Conservation (phyloP, 2,113 vertebrate genomes). For the Eretmodus cyanostictus region DNA sequence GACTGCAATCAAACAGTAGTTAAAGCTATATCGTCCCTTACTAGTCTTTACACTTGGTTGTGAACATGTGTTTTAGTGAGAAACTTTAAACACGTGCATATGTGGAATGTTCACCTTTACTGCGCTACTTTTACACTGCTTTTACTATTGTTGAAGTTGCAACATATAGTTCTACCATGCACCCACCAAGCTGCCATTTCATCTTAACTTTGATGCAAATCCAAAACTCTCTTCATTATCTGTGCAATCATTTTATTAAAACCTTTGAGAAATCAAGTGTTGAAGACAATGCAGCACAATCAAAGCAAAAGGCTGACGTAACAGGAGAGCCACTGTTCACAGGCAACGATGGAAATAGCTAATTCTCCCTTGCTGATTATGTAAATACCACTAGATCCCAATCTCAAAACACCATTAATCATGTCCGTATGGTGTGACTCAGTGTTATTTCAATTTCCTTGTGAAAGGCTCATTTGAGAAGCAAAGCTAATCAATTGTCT, state of each 20-base stretch:
- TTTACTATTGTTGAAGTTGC: not conserved
- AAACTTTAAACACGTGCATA: not conserved
- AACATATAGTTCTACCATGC: not conserved
- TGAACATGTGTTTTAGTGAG: not conserved
- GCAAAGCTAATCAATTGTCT: slow-evolving; percentile 67
- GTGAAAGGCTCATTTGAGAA: slow-evolving; percentile 48
- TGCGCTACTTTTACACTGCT: not conserved
- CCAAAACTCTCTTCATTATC: not conserved
- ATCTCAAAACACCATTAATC: slow-evolving; percentile 65
- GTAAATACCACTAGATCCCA: slow-evolving; percentile 57
- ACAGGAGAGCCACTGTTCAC: not conserved
- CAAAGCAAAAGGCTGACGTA: slow-evolving; percentile 6
- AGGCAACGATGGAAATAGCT: slow-evolving; percentile 1
- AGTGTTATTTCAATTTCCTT: slow-evolving; percentile 53
- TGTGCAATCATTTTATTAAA: slow-evolving; percentile 26
- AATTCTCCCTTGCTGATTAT: slow-evolving; percentile 49
- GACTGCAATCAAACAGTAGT: not conserved
- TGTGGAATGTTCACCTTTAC: not conserved
- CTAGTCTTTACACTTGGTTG: not conserved
- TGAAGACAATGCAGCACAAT: slow-evolving; percentile 23
- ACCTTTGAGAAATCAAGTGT: slow-evolving; percentile 14
- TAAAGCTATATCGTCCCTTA: not conserved
- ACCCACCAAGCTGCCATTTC: not conserved
- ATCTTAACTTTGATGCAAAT: not conserved
- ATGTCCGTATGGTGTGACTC: slow-evolving; percentile 44